Evolutionary conservation across 2,113 vertebrate species (phyloP).

Genomic region (Nycticryphes semicollaris): DNA sequence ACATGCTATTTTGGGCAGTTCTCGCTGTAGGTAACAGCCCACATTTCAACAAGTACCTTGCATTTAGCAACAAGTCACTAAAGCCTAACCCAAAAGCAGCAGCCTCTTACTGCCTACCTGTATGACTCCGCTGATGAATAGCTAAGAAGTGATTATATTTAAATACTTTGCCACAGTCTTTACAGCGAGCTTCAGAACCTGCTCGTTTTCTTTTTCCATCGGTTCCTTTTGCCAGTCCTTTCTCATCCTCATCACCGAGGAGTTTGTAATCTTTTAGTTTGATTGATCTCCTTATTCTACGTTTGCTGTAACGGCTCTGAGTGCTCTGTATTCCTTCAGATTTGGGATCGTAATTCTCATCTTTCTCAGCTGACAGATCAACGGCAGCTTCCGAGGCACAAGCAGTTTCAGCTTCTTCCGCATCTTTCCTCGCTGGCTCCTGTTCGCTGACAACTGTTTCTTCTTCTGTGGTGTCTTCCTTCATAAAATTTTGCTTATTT

Average conservation of each 20-base stretch:
- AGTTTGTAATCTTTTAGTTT: constrained; percentile 89
- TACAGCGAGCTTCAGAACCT: constrained; percentile 83
- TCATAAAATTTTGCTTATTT: constrained; percentile 69
- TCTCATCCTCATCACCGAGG: constrained; percentile 74
- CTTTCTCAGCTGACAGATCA: constrained; percentile 60
- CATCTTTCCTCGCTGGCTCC: not conserved
- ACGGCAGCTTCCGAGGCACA: constrained; percentile 27
- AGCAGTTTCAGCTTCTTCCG: constrained; percentile 20
- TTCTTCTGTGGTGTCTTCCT: not conserved
- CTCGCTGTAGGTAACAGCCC: not conserved
- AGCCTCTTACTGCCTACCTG: constrained; percentile 77
- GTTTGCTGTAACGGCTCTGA: constrained; percentile 83
- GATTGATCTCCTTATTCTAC: constrained; percentile 83
- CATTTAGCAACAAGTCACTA: not conserved
- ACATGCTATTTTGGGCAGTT: not conserved
- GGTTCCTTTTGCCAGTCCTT: constrained; percentile 71
- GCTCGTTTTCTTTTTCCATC: constrained; percentile 82
- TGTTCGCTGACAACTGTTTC: constrained; percentile 8
- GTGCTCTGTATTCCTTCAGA: constrained; percentile 41
- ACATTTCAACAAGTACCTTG: not conserved
- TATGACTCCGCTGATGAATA: constrained; percentile 91
- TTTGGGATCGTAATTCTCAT: constrained; percentile 77
- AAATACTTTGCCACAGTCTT: constrained; percentile 92
- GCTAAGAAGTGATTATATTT: constrained; percentile 92
- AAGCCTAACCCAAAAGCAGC: not conserved